These are phyloP conservation scores for Diarsia brunnea DNA, from an alignment of 2,888 invertebrate genomes.

Conservation along the genomic window DNA sequence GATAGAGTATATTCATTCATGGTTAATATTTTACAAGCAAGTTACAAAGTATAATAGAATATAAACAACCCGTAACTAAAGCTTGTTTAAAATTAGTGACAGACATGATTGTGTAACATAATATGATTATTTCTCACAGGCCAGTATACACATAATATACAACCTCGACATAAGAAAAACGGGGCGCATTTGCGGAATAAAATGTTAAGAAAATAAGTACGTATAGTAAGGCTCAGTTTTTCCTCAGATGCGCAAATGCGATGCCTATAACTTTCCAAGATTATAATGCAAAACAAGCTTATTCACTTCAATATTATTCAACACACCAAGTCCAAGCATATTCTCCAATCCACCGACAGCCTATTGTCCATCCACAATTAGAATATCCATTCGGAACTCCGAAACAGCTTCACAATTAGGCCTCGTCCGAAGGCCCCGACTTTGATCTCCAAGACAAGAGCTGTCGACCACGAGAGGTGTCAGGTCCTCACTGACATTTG, in stretches of 20 bases:
- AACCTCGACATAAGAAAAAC: too few relatives aligned
- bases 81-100: too few relatives aligned
- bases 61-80: too few relatives aligned
- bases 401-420: constrained; percentile 24
- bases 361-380: constrained; percentile 16
- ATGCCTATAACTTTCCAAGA: too few relatives aligned
- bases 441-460: constrained; percentile 44
- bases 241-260: not conserved
- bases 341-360: not conserved
- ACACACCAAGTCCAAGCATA: not conserved
- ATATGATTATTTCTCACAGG: too few relatives aligned
- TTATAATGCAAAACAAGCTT: not conserved
- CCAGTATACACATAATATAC: too few relatives aligned
- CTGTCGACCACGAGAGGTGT: constrained; percentile 16
- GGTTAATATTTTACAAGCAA: too few relatives aligned
- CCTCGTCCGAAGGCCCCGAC: constrained; percentile 12
- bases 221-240: not conserved
- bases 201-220: not conserved
- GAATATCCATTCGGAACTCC: not conserved
- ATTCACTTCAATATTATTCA: not conserved
- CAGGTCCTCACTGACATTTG: constrained; percentile 22
- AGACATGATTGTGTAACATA: too few relatives aligned
- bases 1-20: too few relatives aligned
- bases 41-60: too few relatives aligned
- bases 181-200: not conserved